phyloP scores from a whole-genome alignment of 1,140 invertebrate genomes.

The Trachymyrmex septentrionalis region DNA sequence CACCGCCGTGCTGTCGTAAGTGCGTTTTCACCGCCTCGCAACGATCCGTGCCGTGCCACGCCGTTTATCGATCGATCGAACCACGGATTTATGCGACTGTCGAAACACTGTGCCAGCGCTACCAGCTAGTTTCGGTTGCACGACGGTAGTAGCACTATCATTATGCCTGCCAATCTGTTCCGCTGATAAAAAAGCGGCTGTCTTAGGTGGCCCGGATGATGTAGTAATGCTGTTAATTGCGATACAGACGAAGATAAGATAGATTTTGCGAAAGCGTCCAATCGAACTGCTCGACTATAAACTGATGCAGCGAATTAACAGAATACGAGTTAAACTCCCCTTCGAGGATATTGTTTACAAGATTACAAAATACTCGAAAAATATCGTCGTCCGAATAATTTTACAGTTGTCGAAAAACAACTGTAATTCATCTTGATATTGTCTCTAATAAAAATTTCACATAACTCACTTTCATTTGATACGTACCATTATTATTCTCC shows the following conservation, averaged over 20 bases:
- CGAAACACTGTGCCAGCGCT: slow-evolving; percentile 39
- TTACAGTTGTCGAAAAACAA: not conserved
- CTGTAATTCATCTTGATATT: not conserved
- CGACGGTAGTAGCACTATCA: slow-evolving; percentile 19
- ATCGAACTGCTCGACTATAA: slow-evolving; percentile 2
- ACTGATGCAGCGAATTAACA: not conserved
- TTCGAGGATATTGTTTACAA: not conserved
- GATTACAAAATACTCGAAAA: not conserved
- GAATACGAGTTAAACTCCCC: not conserved
- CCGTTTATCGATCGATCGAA: slow-evolving; percentile 66
- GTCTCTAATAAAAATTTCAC: not conserved
- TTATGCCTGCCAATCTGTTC: slow-evolving; percentile 32
- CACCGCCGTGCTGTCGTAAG: slow-evolving; percentile 51
- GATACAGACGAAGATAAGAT: slow-evolving; percentile 13
- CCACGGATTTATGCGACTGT: slow-evolving; percentile 62
- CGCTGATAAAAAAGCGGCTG: slow-evolving; percentile 31
- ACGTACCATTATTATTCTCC: not conserved
- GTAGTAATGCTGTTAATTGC: slow-evolving; percentile 37
- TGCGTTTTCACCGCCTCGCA: slow-evolving; percentile 66
- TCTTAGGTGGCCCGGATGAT: slow-evolving; percentile 12
- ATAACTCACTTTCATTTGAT: not conserved
- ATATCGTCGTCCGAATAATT: not conserved
- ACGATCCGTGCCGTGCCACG: slow-evolving; percentile 1
- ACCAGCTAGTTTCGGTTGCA: slow-evolving; percentile 19
- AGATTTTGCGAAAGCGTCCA: slow-evolving; percentile 7